Base-by-base conservation (phyloP, 2,113 vertebrate genomes). In the Lasiurus borealis region DNA sequence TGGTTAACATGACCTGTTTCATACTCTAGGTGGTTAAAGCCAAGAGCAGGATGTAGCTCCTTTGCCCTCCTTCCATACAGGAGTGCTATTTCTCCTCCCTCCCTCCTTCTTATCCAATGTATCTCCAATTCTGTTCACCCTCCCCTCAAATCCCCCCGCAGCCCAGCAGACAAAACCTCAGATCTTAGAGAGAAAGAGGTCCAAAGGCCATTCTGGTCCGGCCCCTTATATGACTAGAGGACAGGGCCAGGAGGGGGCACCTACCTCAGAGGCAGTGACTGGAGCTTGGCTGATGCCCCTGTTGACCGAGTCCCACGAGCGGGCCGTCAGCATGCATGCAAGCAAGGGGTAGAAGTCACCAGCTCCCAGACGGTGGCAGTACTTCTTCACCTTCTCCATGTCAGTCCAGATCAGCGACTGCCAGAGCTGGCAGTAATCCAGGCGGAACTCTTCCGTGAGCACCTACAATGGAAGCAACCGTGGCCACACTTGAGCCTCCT, bases 401-500 rank as follows among this genome's bases (percentile, higher is more conserved):
- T 99, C 99, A 0, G 98, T 98, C 88, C 98, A 98, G 94, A 99
- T 99, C 94, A 99, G 98, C 50, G 99, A 98, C 98, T 99, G 99
- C 99, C 99, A 99, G 90, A 99, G 99, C 18, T 75, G 98, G 91
- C 99, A 99, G 98, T 99, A 99, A 95, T 99, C 97, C 97, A 99
- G 92, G 82, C 99, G 98, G 97, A 99, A 99, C 31, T 98, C 98
- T 2, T 99, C 98, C 0, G 99, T 98, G 96, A 99, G 98, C 77
- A 98, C 98, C 99, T 99, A 34, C 0, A 64, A 34, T 14, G 94
- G 36, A 40, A 64, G 96, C 52, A 80, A 57, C 12, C 3, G 0
- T 0, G 3, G 72, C 19, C 85, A 86, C 54, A 83, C 16, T 72
- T 69, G 16, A 81, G 73, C 27, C 57, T 68, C 92, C 27, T 40